Evolutionary conservation across 37 sponge, comb jelly and placozoan species (phyloP).

Genomic region (Beroe ovata): DNA sequence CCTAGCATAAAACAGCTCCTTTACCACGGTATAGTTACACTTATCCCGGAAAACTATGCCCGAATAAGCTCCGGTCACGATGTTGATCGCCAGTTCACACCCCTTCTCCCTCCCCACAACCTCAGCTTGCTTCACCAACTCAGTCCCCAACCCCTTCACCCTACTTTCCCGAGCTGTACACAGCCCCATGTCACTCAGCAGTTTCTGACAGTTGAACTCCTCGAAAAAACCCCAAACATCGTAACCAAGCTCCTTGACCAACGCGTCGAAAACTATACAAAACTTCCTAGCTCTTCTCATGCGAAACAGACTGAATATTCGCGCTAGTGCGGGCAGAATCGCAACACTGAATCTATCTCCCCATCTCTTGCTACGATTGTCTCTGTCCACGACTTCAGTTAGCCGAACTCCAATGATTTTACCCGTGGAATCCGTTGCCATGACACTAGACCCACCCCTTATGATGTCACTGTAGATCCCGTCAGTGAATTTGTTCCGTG

Average conservation of each 20-base stretch:
- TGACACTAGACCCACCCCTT: conserved; percentile 8
- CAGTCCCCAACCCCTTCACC: not conserved
- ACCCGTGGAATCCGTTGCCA: conserved; percentile 25
- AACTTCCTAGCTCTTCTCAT: not conserved
- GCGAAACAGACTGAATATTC: not conserved
- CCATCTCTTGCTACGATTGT: not conserved
- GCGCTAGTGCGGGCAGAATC: not conserved
- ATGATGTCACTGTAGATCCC: not conserved
- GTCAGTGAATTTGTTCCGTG: not conserved
- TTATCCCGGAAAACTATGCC: conserved; percentile 25
- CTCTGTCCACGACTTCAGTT: not conserved
- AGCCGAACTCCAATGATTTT: conserved; percentile 32
- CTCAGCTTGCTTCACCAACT: conserved; percentile 32
- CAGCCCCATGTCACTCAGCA: not conserved
- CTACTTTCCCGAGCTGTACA: not conserved
- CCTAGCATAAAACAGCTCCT: conserved; percentile 25
- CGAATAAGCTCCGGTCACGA: conserved; percentile 7
- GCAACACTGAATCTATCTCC: not conserved
- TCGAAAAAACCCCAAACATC: not conserved
- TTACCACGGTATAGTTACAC: not conserved
- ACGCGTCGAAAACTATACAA: not conserved
- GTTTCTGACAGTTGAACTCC: not conserved
- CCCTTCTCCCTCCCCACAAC: conserved; percentile 21
- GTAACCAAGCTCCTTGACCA: not conserved
- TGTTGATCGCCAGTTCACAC: not conserved